A percentile compares a stretch with the other conserved stretches of the same genome.
Evolutionary conservation across 92 coral and sea anemone genomes (phyloP).

Genomic region (Meandrina meandrites): DNA sequence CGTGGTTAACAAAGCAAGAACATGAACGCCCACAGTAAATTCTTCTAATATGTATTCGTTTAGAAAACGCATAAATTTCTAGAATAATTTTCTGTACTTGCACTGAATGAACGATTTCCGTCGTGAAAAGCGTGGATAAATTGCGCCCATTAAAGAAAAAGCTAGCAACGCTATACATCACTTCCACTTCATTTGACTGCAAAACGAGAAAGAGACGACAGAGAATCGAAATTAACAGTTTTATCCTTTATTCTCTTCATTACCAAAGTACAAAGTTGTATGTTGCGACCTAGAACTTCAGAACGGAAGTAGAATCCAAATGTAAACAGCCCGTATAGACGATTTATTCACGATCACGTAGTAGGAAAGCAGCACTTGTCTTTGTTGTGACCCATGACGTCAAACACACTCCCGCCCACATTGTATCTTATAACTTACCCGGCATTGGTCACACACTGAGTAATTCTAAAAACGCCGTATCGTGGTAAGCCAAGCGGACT

Average conservation of each 20-base stretch:
- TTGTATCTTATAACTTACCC: constrained; percentile 44
- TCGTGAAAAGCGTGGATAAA: background rate
- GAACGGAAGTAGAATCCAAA: constrained; percentile 38
- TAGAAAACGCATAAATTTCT: background rate
- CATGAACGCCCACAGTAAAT: background rate
- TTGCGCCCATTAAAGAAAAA: background rate
- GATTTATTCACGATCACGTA: constrained; percentile 59
- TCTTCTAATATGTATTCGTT: background rate
- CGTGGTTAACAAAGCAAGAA: background rate
- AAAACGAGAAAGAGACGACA: background rate
- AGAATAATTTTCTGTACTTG: background rate
- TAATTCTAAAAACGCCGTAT: constrained; percentile 24
- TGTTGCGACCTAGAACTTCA: constrained; percentile 12
- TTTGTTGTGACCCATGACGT: constrained; percentile 45
- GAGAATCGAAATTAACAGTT: background rate
- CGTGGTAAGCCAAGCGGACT: constrained; percentile 21
- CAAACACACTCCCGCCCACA: constrained; percentile 47
- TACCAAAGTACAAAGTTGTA: background rate
- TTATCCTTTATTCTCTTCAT: background rate
- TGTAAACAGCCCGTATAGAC: constrained; percentile 40
- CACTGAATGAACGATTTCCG: background rate
- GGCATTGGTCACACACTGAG: constrained; percentile 36
- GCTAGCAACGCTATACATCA: background rate
- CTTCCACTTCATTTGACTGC: background rate
- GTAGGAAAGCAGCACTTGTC: constrained; percentile 18